phyloP scores from a whole-genome alignment of 2,113 vertebrate species.

The Turnix velox region DNA sequence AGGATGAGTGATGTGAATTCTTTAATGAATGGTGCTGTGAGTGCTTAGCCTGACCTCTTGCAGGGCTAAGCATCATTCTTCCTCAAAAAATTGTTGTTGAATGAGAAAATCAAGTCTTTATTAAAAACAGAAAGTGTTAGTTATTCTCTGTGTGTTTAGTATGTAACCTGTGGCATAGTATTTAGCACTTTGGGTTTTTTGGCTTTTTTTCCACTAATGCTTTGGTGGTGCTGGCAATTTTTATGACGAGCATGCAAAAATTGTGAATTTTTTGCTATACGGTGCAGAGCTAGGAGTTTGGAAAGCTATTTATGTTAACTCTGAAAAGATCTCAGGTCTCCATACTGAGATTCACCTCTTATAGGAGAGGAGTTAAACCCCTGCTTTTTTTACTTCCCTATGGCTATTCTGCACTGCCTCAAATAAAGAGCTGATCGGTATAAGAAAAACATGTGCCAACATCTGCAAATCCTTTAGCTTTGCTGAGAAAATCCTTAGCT shows the following conservation, averaged over 20 bases:
- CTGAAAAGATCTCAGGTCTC: not conserved
- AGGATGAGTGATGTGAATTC: not conserved
- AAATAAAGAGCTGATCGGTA: not conserved
- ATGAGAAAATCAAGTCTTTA: not conserved
- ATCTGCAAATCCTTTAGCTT: not conserved
- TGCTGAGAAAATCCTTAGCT: not conserved
- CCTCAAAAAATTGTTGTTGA: not conserved
- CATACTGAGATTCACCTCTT: not conserved
- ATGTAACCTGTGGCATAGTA: fast-evolving
- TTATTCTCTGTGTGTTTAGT: not conserved
- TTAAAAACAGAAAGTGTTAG: not conserved
- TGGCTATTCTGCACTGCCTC: not conserved
- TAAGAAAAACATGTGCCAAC: not conserved
- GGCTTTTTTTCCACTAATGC: not conserved
- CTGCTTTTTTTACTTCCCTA: not conserved
- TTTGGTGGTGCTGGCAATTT: not conserved
- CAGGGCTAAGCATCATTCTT: not conserved
- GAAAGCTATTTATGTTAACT: not conserved
- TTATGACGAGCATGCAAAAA: not conserved
- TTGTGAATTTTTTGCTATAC: not conserved
- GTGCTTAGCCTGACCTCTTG: not conserved
- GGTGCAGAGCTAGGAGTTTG: not conserved
- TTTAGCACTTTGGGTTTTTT: not conserved
- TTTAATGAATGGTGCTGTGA: not conserved
- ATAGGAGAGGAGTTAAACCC: not conserved